Evolutionary conservation across 2,888 invertebrate genomes (phyloP).

Genomic region (Coelopa pilipes): DNA sequence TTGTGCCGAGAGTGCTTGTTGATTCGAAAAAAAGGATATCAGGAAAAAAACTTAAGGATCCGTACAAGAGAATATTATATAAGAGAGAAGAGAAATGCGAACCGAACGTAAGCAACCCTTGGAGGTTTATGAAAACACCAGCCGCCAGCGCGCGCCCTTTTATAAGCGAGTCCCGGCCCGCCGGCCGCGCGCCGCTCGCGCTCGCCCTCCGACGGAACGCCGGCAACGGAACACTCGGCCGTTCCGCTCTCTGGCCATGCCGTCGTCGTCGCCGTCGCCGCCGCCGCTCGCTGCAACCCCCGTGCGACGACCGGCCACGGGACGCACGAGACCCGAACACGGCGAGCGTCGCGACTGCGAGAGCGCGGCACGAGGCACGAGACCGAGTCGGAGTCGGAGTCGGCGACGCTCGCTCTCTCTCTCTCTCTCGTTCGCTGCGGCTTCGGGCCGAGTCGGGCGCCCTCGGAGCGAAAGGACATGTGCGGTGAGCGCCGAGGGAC

Average conservation of each 20-base stretch:
- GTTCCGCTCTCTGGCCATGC: neutral
- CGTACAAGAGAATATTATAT: conserved; percentile 66
- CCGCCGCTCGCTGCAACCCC: neutral
- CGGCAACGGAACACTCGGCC: neutral
- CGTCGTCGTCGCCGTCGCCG: neutral
- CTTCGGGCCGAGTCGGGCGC: conserved; percentile 49
- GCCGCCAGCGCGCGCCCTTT: conserved; percentile 60
- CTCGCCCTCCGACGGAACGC: conserved; percentile 38
- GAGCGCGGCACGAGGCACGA: neutral
- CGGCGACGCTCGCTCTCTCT: neutral
- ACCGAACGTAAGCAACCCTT: conserved; percentile 69
- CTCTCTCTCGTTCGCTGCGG: conserved; percentile 24
- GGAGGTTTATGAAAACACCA: conserved; percentile 67
- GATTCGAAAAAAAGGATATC: conserved; percentile 52
- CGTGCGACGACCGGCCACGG: conserved; percentile 9
- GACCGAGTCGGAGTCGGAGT: neutral
- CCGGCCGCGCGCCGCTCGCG: conserved; percentile 35
- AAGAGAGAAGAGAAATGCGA: conserved; percentile 69
- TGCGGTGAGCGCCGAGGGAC: conserved; percentile 31
- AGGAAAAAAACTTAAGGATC: conserved; percentile 63
- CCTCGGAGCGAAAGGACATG: conserved; percentile 37
- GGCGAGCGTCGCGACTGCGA: neutral
- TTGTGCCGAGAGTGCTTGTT: neutral
- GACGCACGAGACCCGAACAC: conserved; percentile 8
- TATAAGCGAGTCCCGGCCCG: conserved; percentile 57